Evolutionary conservation across 2,888 invertebrate genomes (phyloP).

Genomic region (Hirtodrosophila trivittata): DNA sequence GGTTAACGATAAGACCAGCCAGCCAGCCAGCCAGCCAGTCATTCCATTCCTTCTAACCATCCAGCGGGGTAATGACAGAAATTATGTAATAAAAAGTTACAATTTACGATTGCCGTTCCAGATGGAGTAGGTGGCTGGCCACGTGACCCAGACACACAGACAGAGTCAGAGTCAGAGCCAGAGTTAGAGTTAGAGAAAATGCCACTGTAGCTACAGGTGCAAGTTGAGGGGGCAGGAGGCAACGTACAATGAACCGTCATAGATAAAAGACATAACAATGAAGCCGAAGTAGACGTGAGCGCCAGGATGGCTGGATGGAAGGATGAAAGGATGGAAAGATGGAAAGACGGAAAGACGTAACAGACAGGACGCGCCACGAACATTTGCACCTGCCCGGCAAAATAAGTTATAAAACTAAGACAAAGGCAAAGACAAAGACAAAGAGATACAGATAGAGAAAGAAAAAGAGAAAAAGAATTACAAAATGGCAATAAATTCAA

Average conservation of each 20-base stretch:
- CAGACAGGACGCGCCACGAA: constrained; percentile 51
- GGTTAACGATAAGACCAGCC: constrained; percentile 54
- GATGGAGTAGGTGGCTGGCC: constrained; percentile 29
- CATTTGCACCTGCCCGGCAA: constrained; percentile 73
- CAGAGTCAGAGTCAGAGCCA: constrained; percentile 10
- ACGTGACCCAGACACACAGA: constrained; percentile 60
- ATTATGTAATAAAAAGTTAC: constrained; percentile 82
- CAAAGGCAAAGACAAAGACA: constrained; percentile 53
- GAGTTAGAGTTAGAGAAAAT: constrained; percentile 2
- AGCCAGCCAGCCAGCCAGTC: constrained; percentile 51
- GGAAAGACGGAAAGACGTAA: constrained; percentile 27
- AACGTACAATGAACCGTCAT: constrained; percentile 77
- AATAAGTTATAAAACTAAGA: constrained; percentile 75
- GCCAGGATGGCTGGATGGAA: constrained; percentile 29
- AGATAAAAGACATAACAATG: constrained; percentile 78
- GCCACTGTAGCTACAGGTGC: constrained; percentile 60
- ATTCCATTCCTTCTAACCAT: constrained; percentile 43
- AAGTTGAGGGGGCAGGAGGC: constrained; percentile 12
- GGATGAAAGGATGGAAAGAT: constrained; percentile 1
- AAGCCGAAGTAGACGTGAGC: constrained; percentile 75
- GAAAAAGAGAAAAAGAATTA: constrained; percentile 53
- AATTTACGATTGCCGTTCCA: constrained; percentile 76
- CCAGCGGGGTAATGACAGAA: constrained; percentile 79
- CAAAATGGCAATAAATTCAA: constrained; percentile 80
- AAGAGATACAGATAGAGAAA: constrained; percentile 9